phyloP scores from a whole-genome alignment of 2,888 invertebrate genomes.

The Thymelicus acteon region DNA sequence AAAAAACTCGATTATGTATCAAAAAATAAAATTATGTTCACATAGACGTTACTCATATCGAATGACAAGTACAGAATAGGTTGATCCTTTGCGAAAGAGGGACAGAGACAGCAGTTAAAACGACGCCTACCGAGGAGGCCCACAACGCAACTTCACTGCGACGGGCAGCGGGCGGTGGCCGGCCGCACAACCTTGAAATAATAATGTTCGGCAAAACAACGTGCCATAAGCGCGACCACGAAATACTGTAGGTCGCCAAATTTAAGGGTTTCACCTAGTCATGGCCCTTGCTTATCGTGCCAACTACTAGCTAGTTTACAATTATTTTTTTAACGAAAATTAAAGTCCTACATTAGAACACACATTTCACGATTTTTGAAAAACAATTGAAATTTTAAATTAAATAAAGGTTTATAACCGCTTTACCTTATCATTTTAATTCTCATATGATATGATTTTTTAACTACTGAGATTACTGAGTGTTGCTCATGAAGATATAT shows the following conservation, averaged over 20 bases:
- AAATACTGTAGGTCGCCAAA: slow-evolving; percentile 73
- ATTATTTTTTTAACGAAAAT: not conserved
- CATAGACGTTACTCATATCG: slow-evolving; percentile 70
- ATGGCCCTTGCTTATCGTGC: not conserved
- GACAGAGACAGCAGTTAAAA: slow-evolving; percentile 77
- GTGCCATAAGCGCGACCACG: slow-evolving; percentile 83
- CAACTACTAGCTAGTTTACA: not conserved
- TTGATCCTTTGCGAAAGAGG: slow-evolving; percentile 76
- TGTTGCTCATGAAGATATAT: too few relatives aligned
- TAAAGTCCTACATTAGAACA: not conserved
- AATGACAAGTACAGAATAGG: slow-evolving; percentile 77
- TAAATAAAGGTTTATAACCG: too few relatives aligned
- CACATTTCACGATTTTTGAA: slow-evolving; percentile 3
- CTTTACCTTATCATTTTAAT: too few relatives aligned
- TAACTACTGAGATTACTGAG: too few relatives aligned
- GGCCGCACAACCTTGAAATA: slow-evolving; percentile 84
- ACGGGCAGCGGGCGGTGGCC: slow-evolving; percentile 49
- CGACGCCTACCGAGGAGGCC: slow-evolving; percentile 83
- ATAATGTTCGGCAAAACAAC: slow-evolving; percentile 85
- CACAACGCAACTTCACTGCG: slow-evolving; percentile 83
- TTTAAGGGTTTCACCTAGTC: slow-evolving; percentile 40
- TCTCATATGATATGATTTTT: too few relatives aligned
- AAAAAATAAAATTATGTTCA: slow-evolving; percentile 67
- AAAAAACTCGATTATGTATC: slow-evolving; percentile 58
- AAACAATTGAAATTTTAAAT: not conserved